These are phyloP conservation scores for Lithodes maja DNA, from an alignment of 2,888 invertebrate genomes.

Conservation along the genomic window DNA sequence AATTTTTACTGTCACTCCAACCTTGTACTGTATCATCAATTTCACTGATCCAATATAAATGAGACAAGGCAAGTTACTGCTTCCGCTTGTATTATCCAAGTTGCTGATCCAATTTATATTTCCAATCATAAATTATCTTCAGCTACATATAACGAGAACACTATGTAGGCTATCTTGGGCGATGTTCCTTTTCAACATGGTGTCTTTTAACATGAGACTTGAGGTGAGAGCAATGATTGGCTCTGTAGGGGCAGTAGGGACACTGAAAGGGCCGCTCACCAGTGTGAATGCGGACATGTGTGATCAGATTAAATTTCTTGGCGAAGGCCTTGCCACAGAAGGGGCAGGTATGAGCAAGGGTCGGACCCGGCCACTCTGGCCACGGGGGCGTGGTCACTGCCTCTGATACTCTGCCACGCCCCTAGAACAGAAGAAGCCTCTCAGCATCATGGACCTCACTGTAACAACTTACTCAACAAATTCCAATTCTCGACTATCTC, in stretches of 20 bases:
- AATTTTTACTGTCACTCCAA: background rate
- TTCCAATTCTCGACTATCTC: too few species aligned
- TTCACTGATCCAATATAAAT: background rate
- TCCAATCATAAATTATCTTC: constrained; percentile 22
- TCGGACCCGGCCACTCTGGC: constrained; percentile 52
- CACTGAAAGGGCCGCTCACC: constrained; percentile 65
- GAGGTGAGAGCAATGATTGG: constrained; percentile 66
- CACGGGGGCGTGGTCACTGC: constrained; percentile 61
- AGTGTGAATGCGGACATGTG: constrained; percentile 67
- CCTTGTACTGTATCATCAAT: background rate
- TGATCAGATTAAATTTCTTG: constrained; percentile 66
- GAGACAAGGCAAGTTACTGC: background rate
- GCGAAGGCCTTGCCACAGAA: constrained; percentile 62
- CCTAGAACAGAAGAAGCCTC: constrained; percentile 64
- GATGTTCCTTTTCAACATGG: constrained; percentile 56
- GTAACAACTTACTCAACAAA: background rate
- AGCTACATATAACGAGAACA: background rate
- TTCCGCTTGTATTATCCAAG: background rate
- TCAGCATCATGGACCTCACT: constrained; percentile 50
- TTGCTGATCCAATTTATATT: background rate
- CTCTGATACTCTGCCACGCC: constrained; percentile 62
- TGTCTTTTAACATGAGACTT: constrained; percentile 60
- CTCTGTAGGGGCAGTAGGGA: constrained; percentile 60
- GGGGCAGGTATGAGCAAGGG: constrained; percentile 49
- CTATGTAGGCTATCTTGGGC: background rate